Percentiles rank a stretch among this genome's conserved stretches.
These are phyloP conservation scores for Megaceryle torquata DNA, from an alignment of 2,113 vertebrate genomes.

Conservation along the genomic window DNA sequence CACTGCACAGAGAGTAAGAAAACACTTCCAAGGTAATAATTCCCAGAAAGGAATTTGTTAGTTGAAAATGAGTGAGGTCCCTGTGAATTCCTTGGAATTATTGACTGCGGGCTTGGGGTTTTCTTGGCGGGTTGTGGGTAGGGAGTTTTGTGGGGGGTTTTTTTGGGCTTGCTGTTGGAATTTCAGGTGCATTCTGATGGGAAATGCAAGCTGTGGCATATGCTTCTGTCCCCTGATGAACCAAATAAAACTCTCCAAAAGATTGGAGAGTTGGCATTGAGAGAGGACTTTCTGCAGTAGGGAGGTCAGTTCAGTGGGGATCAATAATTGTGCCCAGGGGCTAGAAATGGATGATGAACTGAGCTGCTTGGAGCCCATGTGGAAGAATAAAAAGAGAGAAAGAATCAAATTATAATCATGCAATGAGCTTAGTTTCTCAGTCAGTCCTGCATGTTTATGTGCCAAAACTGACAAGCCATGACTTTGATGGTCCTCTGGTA, in stretches of 20 bases:
- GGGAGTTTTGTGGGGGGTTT: background rate
- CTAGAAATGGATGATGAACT: background rate
- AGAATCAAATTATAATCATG: background rate
- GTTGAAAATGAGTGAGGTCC: background rate
- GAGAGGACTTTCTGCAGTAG: background rate
- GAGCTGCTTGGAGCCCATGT: background rate
- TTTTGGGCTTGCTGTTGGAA: background rate
- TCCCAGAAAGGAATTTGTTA: background rate
- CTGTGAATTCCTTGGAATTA: background rate
- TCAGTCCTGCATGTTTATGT: background rate
- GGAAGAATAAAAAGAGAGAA: background rate
- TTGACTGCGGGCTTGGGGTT: rapidly evolving
- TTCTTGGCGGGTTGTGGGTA: background rate
- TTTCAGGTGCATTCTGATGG: background rate
- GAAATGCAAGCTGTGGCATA: background rate
- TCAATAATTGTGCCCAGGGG: background rate
- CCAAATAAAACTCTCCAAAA: background rate
- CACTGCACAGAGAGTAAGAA: background rate
- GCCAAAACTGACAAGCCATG: background rate
- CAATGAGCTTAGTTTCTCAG: background rate
- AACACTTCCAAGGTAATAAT: constrained; percentile 7
- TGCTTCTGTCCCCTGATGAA: background rate
- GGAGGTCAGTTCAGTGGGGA: background rate
- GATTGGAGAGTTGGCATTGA: too few species aligned
- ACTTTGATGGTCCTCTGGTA: background rate